These are phyloP conservation scores for Arnoldichthys spilopterus DNA, from an alignment of 2,797 vertebrate genomes.

Conservation along the genomic window DNA sequence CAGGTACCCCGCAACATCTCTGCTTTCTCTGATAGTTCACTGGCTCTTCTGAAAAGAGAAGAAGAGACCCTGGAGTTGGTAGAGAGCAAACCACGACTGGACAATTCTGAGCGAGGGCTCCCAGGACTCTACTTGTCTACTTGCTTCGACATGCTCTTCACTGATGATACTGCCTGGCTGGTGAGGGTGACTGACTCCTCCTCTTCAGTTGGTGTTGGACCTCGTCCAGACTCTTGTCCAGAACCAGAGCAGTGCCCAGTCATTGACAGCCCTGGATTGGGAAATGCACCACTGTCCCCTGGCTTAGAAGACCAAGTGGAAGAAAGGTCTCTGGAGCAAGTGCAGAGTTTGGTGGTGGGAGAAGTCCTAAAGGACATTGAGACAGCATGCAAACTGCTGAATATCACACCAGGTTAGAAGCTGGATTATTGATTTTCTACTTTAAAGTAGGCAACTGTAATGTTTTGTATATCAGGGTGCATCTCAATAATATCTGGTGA, in stretches of 20 bases:
- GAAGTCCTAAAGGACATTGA: constrained; percentile 98
- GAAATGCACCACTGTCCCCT: constrained; percentile 73
- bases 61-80: constrained; percentile 78
- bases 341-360: constrained; percentile 96
- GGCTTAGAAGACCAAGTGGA: constrained; percentile 86
- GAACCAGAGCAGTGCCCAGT: constrained; percentile 89
- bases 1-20: constrained; percentile 62
- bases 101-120: constrained; percentile 80
- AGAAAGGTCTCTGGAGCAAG: constrained; percentile 94
- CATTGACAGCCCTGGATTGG: constrained; percentile 93
- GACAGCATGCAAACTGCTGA: constrained; percentile 96
- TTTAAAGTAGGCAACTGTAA: background rate
- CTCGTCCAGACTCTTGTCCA: constrained; percentile 68
- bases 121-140: constrained; percentile 84
- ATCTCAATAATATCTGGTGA: background rate
- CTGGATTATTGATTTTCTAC: background rate
- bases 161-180: constrained; percentile 83
- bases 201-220: constrained; percentile 59
- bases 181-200: constrained; percentile 78
- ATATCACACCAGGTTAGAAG: constrained; percentile 89
- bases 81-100: constrained; percentile 76
- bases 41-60: constrained; percentile 74
- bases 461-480: background rate
- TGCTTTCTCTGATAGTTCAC: constrained; percentile 75
- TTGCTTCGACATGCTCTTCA: constrained; percentile 91